Percentiles rank a stretch among this genome's conserved stretches.
phyloP scores from a whole-genome alignment of 2,113 vertebrate species.

The Macroglossus sobrinus region DNA sequence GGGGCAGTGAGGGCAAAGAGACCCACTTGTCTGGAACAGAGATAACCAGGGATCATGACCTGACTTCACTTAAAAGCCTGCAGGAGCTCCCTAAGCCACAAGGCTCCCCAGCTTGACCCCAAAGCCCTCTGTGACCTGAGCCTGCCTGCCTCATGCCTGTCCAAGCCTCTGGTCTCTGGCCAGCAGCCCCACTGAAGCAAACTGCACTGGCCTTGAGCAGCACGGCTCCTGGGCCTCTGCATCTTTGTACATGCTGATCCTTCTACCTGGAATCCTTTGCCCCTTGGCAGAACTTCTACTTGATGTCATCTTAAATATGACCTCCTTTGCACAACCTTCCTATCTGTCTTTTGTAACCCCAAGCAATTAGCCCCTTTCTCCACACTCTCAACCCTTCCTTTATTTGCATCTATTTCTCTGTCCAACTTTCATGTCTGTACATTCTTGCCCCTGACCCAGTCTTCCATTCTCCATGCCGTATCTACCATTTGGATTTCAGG shows the following conservation, averaged over 20 bases:
- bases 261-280: not conserved
- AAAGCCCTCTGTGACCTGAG: not conserved
- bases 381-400: not conserved
- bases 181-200: too few relatives aligned
- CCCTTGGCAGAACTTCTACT: not conserved
- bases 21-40: not conserved
- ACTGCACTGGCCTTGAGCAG: fast-evolving
- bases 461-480: not conserved
- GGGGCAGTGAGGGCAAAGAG: not conserved
- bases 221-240: not conserved
- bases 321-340: not conserved
- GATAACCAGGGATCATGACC: too few relatives aligned
- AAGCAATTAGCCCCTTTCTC: not conserved
- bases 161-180: not conserved
- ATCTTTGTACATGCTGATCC: not conserved
- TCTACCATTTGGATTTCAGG: not conserved
- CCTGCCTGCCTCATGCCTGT: fast-evolving
- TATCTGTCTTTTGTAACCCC: not conserved
- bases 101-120: too few relatives aligned
- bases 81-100: not conserved
- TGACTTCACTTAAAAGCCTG: not conserved
- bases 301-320: not conserved
- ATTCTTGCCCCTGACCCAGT: not conserved
- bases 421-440: not conserved
- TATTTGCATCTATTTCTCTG: not conserved